phyloP scores from a whole-genome alignment of 2,797 vertebrate genomes.

The Eptatretus atami region DNA sequence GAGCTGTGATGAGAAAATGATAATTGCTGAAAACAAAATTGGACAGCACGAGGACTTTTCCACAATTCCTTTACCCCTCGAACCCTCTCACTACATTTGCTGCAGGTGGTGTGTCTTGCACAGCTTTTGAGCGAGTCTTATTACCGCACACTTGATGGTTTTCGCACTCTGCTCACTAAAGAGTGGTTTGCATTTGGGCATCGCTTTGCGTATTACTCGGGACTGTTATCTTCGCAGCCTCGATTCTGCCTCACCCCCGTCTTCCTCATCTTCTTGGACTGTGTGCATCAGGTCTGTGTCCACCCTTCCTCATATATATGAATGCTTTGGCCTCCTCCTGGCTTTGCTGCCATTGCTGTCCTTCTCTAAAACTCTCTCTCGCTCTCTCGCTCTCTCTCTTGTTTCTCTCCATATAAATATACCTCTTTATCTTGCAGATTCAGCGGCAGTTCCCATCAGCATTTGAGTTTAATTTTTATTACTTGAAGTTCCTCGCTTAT shows the following conservation, averaged over 20 bases:
- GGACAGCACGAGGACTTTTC: too few species aligned
- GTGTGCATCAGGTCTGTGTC: slow-evolving; percentile 57
- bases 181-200: slow-evolving; percentile 95
- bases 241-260: slow-evolving; percentile 65
- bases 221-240: slow-evolving; percentile 49
- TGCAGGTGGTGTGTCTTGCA: slow-evolving; percentile 56
- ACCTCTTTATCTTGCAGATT: slow-evolving; percentile 22
- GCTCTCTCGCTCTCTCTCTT: slow-evolving; percentile 11
- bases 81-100: slow-evolving; percentile 7
- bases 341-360: too few species aligned
- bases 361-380: slow-evolving; percentile 6
- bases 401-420: background rate
- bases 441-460: slow-evolving; percentile 64
- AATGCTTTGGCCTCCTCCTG: too few species aligned
- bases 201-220: slow-evolving; percentile 75
- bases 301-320: background rate
- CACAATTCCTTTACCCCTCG: background rate
- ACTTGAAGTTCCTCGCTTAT: slow-evolving; percentile 90
- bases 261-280: slow-evolving; percentile 87
- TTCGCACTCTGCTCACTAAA: slow-evolving; percentile 72
- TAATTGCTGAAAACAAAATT: too few species aligned
- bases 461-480: slow-evolving; percentile 97
- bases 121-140: slow-evolving; percentile 80
- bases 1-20: too few species aligned
- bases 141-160: slow-evolving; percentile 81